Evolutionary conservation across 2,113 vertebrate genomes (phyloP).

Genomic region (Indicator maculatus): DNA sequence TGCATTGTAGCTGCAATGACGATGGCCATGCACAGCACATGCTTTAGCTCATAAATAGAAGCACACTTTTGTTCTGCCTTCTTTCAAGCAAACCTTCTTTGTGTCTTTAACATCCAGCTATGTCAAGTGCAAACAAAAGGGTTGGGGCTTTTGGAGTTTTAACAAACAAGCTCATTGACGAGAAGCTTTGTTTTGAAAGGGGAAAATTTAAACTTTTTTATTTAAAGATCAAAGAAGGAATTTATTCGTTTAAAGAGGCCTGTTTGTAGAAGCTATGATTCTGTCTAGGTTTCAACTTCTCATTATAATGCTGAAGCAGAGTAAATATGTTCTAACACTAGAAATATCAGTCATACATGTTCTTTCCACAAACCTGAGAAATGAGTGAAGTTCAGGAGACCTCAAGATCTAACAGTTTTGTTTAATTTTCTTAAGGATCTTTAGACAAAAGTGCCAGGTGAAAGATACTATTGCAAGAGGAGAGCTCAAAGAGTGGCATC

Average conservation of each 20-base stretch:
- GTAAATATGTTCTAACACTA: neutral
- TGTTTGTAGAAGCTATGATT: neutral
- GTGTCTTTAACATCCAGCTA: conserved; percentile 1
- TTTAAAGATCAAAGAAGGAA: neutral
- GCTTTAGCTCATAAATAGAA: neutral
- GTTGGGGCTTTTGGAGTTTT: neutral
- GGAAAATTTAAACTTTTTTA: neutral
- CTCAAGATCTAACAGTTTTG: neutral
- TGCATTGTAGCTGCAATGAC: neutral
- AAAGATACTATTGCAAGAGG: neutral
- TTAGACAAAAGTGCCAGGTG: neutral
- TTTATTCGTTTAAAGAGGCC: neutral
- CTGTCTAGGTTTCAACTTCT: neutral
- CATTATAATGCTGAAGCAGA: neutral
- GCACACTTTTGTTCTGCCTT: neutral
- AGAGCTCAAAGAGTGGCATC: neutral
- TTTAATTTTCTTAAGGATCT: neutral
- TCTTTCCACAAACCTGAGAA: neutral
- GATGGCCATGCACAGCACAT: neutral
- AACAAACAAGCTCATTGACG: conserved; percentile 2
- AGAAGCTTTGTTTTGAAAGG: neutral
- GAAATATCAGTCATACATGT: neutral
- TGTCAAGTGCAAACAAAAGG: neutral
- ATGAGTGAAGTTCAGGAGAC: neutral
- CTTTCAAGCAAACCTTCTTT: conserved; percentile 35